phyloP scores from a whole-genome alignment of 64 coral and sea anemone species.

The Stylophora pistillata region DNA sequence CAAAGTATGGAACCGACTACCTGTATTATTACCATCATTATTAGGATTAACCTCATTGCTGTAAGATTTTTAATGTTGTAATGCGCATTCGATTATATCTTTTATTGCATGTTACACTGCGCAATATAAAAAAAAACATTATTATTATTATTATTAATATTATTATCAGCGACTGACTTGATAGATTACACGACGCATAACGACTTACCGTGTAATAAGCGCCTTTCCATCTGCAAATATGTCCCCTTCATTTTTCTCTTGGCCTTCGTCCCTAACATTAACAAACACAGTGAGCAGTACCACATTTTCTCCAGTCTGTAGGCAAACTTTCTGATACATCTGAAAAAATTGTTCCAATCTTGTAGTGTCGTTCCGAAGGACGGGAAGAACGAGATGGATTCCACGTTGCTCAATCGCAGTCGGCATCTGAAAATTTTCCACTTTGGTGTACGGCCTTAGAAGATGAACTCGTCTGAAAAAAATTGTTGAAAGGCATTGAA shows the following conservation, averaged over 20 bases:
- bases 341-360: conserved; percentile 67
- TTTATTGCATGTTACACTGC: too few relatives aligned
- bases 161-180: too few relatives aligned
- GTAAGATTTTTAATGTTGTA: too few relatives aligned
- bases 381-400: conserved; percentile 89
- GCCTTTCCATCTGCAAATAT: conserved; percentile 83
- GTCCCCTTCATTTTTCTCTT: conserved; percentile 34
- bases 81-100: too few relatives aligned
- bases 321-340: conserved; percentile 90
- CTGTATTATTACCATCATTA: too few relatives aligned
- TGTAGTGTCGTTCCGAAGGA: conserved; percentile 47
- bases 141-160: too few relatives aligned
- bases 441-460: conserved; percentile 81
- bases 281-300: conserved; percentile 95
- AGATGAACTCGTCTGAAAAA: conserved; percentile 79
- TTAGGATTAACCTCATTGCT: too few relatives aligned
- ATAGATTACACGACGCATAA: not conserved
- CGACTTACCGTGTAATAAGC: conserved; percentile 73
- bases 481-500: not conserved
- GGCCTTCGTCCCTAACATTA: conserved; percentile 57
- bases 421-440: conserved; percentile 96
- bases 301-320: conserved; percentile 97
- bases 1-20: too few relatives aligned
- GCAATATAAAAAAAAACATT: too few relatives aligned
- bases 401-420: conserved; percentile 85